A percentile compares a stretch with the other conserved stretches of the same genome.
Evolutionary conservation across 2,113 vertebrate species (phyloP).

Genomic region (Elachura formosa): DNA sequence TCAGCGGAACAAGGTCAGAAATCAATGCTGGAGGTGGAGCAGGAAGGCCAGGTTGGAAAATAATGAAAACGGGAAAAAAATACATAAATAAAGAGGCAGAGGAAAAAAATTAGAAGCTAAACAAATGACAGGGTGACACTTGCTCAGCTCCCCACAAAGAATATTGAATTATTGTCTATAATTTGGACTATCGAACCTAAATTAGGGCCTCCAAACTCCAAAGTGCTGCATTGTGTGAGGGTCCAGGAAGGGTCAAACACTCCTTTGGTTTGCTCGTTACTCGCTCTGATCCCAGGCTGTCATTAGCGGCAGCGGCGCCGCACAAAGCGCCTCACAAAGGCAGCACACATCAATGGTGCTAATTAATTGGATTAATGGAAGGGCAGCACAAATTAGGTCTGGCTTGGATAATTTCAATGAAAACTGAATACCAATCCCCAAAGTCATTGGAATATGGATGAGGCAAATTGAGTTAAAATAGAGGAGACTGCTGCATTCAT

Average conservation of each 20-base stretch:
- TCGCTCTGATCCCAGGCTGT: conserved; percentile 66
- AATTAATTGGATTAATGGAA: conserved; percentile 99
- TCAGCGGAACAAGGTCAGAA: conserved; percentile 38
- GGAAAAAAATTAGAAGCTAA: background rate
- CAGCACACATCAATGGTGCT: conserved; percentile 85
- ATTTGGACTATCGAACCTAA: conserved; percentile 32
- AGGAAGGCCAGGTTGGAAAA: conserved; percentile 33
- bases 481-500: conserved; percentile 92
- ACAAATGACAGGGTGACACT: conserved; percentile 16
- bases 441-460: conserved; percentile 93
- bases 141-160: conserved; percentile 6
- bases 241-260: conserved; percentile 62
- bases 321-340: conserved; percentile 87
- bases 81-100: conserved; percentile 1
- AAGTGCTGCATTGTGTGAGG: conserved; percentile 29
- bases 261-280: conserved; percentile 69
- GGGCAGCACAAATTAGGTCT: conserved; percentile 86
- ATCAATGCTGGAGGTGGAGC: conserved; percentile 64
- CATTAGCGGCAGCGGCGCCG: conserved; percentile 69
- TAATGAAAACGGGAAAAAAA: background rate
- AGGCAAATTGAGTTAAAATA: conserved; percentile 97
- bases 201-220: conserved; percentile 14
- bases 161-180: conserved; percentile 50
- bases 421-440: conserved; percentile 85
- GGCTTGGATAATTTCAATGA: conserved; percentile 86